Base-by-base conservation (phyloP, 2,113 vertebrate species). In the Chloebia gouldiae region DNA sequence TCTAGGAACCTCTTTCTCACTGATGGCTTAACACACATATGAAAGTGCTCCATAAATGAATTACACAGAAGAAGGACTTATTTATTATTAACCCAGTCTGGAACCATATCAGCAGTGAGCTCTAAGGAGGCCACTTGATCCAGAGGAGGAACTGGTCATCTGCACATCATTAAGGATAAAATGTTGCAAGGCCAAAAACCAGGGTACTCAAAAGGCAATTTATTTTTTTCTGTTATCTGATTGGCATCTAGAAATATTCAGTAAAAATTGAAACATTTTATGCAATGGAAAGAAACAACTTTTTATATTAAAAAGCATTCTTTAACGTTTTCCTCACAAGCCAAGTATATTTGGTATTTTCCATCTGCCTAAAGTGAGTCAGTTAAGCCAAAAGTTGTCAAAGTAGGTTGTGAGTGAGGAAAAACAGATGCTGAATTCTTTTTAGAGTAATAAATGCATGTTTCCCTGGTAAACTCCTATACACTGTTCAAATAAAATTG, bases 351-450 rank as follows among this genome's bases (percentile, higher is more conserved):
- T 79, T 93, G 27, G 19, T 59, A 63, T 90, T 96, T 78, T 81
- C 1, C 37, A 92, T 87, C 53, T 78, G 80, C 15, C 3, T 88
- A 71, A 95, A 75, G 15, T 85, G 88, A 95, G 33, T 96, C 66
- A 93, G 82, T 91, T 84, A 90, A 97, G 44, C 68, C 65, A 83
- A 68, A 79, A 72, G 51, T 81, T 33, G 2, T 87, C 61, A 94
- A 21, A 94, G 66, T 88, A 78, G 25, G 47, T 49, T 75, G 19
- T 68, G 44, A 85, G 68, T 75, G 59, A 91, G 51, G 21, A 78
- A 92, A 94, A 81, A 23, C 49, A 94, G 40, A 71, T 27, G 49
- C 13, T 49, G 44, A 69, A 51, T 69, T 93, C 7, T 91, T 91
- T 81, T 56, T 53, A 77, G 72, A 53, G 14, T 80, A 66, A 69